phyloP scores from a whole-genome alignment of 37 sponge, comb jelly and placozoan genomes.

The Eunapius fragilis region DNA sequence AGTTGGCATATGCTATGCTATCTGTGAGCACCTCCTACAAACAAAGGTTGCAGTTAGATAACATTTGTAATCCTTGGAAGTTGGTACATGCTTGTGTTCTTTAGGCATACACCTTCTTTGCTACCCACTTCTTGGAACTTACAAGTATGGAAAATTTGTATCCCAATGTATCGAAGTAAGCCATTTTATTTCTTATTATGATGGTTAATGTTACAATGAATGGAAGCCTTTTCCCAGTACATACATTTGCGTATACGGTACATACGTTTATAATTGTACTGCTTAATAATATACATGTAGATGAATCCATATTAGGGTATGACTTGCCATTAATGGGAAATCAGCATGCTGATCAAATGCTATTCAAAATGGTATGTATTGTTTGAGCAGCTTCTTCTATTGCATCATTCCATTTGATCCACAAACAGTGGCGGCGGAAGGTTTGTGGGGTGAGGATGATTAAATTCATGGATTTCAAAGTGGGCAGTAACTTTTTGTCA shows the following conservation, averaged over 20 bases:
- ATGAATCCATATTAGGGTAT: not conserved
- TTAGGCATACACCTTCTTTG: conserved; percentile 80
- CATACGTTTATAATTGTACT: too few relatives aligned
- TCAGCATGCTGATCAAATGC: too few relatives aligned
- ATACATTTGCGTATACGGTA: too few relatives aligned
- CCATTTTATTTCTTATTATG: not conserved
- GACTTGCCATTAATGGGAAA: too few relatives aligned
- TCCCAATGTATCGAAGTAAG: conserved; percentile 94
- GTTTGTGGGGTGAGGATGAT: too few relatives aligned
- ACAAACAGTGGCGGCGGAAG: too few relatives aligned
- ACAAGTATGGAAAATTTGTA: conserved; percentile 81
- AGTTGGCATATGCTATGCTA: conserved; percentile 92
- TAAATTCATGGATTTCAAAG: too few relatives aligned
- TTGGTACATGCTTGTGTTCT: not conserved
- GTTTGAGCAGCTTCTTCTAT: not conserved
- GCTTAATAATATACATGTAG: not conserved
- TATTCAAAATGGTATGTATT: not conserved
- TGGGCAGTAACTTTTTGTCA: too few relatives aligned
- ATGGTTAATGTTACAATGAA: too few relatives aligned
- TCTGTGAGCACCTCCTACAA: conserved; percentile 86
- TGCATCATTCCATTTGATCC: not conserved
- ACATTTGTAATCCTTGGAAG: not conserved
- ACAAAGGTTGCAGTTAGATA: conserved; percentile 29
- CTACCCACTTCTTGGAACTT: conserved; percentile 92
- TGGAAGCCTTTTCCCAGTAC: too few relatives aligned